Evolutionary conservation across 2,888 invertebrate species (phyloP), one percentile per base, ranked within the genome.

Genomic region (Lepidochrysops patricia): DNA sequence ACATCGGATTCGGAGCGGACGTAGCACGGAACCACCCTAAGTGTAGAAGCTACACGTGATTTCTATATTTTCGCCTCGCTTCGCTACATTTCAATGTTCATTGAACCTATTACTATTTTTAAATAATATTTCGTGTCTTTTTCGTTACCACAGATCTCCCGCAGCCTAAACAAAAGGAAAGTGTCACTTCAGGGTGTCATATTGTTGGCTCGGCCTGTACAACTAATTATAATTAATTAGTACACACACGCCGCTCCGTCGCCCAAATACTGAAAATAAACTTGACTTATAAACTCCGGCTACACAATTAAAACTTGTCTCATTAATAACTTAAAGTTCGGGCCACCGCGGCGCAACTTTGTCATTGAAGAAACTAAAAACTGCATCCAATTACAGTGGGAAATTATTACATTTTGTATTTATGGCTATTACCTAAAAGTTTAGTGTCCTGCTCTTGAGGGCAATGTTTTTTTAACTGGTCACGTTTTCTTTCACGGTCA

Each of bases 221-320:
- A 29, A 29, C 27, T 54, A 32, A 54, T 19, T 54, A 32, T 32
- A 54, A 54, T 54, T 54, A 49, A 12, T 23, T 43, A 43, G 43
- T 29, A 54, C 29, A 54, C 54, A 52, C 27, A 27, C 15, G 15
- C 23, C 15, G 6, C 27, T 27, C 9, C 29, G 4, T 12, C 32
- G n/a, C 15, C 54, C 29, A 54, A 54, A 54, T 29, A 54, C 54
- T 29, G 54, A 26, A 54, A 54, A 54, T 54, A 54, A 54, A 54
- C 54, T 32, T 54, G 29, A 54, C 27, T 54, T 27, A 54, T 54
- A 54, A 32, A 54, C 54, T 54, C 54, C 54, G 54, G 62, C 52
- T 15, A 54, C 66, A 80, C 79, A 82, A 80, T 82, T 80, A 82
- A 80, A 82, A 82, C 79, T 82, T 82, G 73, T 65, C 76, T 79